These are phyloP conservation scores for Aleiodes leptofemur DNA, from an alignment of 2,888 invertebrate species.

Conservation along the genomic window DNA sequence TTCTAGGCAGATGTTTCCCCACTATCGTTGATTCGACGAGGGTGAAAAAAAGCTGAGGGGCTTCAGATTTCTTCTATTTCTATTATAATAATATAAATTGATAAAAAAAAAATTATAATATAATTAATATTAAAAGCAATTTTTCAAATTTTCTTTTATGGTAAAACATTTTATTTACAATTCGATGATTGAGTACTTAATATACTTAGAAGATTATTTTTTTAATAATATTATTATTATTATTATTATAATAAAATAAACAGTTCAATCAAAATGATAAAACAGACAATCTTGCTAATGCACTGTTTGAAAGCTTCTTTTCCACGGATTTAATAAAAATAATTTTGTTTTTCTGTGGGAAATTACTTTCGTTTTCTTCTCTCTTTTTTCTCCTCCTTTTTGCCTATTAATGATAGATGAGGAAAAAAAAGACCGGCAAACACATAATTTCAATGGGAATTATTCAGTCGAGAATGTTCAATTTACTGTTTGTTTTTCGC, in stretches of 20 bases:
- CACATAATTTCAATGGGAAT: constrained; percentile 9
- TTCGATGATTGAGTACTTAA: no score
- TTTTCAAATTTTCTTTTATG: no score
- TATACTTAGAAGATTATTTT: no score
- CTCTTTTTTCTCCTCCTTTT: constrained; percentile 1
- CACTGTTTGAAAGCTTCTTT: background rate
- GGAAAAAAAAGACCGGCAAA: background rate
- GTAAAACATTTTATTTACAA: no score
- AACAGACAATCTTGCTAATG: constrained; percentile 25
- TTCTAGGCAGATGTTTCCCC: no score
- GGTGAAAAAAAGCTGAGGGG: no score
- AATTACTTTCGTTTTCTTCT: constrained; percentile 9
- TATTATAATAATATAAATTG: no score
- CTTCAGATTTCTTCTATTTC: no score
- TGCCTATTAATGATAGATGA: constrained; percentile 3
- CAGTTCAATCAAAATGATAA: constrained; percentile 3
- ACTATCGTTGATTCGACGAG: no score
- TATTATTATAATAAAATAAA: constrained; percentile 25
- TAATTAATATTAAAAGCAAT: no score
- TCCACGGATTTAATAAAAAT: constrained; percentile 2
- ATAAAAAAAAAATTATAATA: no score
- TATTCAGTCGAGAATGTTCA: constrained; percentile 84
- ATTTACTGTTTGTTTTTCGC: constrained; percentile 92
- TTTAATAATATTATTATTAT: background rate
- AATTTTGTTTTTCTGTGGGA: background rate